These are phyloP conservation scores for Machaerirhynchus nigripectus DNA, from an alignment of 2,113 vertebrate genomes.

Conservation along the genomic window DNA sequence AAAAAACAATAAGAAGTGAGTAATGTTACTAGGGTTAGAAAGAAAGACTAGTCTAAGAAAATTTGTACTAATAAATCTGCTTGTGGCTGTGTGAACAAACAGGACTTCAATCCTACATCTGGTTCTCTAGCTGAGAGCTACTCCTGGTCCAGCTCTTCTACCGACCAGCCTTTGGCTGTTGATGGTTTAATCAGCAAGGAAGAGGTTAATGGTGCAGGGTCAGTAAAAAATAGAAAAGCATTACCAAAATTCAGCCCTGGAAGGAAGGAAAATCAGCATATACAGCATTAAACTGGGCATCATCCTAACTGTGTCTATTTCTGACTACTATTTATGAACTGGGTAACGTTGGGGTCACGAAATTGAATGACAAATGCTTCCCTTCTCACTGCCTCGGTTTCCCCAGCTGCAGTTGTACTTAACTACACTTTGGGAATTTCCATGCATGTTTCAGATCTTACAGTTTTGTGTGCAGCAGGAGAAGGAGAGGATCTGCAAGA, in stretches of 20 bases:
- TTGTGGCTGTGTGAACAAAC: background rate
- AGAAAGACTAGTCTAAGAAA: background rate
- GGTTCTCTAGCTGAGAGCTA: background rate
- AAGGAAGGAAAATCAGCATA: background rate
- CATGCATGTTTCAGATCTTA: background rate
- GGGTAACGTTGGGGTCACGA: background rate
- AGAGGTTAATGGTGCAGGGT: background rate
- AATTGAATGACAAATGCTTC: background rate
- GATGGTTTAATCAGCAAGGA: background rate
- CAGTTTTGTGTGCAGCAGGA: background rate
- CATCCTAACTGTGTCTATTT: background rate
- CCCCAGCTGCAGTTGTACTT: background rate
- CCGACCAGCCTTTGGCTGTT: background rate
- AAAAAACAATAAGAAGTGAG: background rate
- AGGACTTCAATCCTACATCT: background rate
- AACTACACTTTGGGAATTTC: background rate
- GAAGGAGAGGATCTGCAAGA: background rate
- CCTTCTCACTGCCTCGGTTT: background rate
- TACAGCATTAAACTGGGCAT: background rate
- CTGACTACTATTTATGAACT: background rate
- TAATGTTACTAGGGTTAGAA: background rate
- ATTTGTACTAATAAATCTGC: background rate
- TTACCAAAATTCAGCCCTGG: background rate
- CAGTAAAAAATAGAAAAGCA: background rate
- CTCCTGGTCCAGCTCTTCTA: background rate